phyloP scores from a whole-genome alignment of 2,888 invertebrate genomes.

The Erebia ligea region DNA sequence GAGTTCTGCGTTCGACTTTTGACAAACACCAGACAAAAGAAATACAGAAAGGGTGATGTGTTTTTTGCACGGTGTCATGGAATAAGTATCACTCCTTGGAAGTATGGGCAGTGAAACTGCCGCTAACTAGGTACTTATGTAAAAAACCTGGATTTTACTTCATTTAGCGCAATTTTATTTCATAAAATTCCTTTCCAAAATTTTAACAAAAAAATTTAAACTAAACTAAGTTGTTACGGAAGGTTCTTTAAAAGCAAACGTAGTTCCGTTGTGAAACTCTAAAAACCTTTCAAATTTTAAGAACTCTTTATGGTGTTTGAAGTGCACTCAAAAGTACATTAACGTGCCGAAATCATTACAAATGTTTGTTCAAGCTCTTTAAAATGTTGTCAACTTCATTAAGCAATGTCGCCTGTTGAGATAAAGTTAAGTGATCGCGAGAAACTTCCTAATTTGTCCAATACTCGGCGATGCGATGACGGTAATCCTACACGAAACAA shows the following conservation, averaged over 20 bases:
- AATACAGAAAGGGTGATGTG: too few relatives aligned
- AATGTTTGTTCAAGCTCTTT: conserved; percentile 30
- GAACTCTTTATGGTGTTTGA: background rate
- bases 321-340: conserved; percentile 31
- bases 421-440: conserved; percentile 29
- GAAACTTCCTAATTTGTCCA: conserved; percentile 23
- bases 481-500: conserved; percentile 36
- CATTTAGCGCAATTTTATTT: too few relatives aligned
- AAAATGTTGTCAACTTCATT: conserved; percentile 31
- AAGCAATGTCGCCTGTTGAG: conserved; percentile 18
- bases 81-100: too few relatives aligned
- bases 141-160: too few relatives aligned
- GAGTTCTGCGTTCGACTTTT: too few relatives aligned
- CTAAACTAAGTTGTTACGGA: background rate
- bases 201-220: background rate
- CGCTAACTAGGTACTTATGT: too few relatives aligned
- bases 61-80: too few relatives aligned
- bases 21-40: too few relatives aligned
- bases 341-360: conserved; percentile 23
- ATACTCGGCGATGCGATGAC: conserved; percentile 21
- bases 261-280: conserved; percentile 7
- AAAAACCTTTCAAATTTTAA: background rate
- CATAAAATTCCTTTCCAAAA: background rate
- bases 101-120: too few relatives aligned
- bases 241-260: background rate